phyloP scores from a whole-genome alignment of 2,888 invertebrate genomes.

The Acanthosepion esculentum region DNA sequence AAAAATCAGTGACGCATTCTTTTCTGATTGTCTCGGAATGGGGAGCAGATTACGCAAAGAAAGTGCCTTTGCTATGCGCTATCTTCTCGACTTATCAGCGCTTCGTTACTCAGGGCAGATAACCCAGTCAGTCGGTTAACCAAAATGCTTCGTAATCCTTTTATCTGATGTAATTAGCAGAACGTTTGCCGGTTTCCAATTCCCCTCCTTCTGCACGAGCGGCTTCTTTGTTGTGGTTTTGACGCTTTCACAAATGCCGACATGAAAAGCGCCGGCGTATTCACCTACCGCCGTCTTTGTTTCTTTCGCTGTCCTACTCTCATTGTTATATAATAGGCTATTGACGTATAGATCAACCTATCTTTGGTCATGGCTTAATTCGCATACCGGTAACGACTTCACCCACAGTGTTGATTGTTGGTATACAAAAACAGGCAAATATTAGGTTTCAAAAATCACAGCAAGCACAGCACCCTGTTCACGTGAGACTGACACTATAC shows the following conservation, averaged over 20 bases:
- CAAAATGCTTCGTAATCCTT: slow-evolving; percentile 33
- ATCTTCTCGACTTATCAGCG: background rate
- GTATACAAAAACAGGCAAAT: background rate
- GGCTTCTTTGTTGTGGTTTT: background rate
- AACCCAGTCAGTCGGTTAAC: background rate
- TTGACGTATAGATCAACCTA: background rate
- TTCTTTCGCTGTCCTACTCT: background rate
- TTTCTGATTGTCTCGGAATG: background rate
- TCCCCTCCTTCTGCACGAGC: background rate
- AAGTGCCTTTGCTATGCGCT: background rate
- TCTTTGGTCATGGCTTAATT: background rate
- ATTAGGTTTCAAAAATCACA: background rate
- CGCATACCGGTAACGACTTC: background rate
- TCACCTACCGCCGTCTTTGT: background rate
- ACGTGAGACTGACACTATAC: background rate
- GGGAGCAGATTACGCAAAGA: background rate
- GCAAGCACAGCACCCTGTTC: background rate
- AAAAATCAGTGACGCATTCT: background rate
- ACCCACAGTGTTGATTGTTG: background rate
- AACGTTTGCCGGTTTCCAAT: background rate
- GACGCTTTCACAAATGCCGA: background rate
- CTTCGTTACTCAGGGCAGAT: slow-evolving; percentile 17
- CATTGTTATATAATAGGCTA: background rate
- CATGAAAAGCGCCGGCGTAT: background rate
- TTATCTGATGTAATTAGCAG: slow-evolving; percentile 22